phyloP scores from a whole-genome alignment of 2,888 invertebrate genomes.

The Lymantria monacha region DNA sequence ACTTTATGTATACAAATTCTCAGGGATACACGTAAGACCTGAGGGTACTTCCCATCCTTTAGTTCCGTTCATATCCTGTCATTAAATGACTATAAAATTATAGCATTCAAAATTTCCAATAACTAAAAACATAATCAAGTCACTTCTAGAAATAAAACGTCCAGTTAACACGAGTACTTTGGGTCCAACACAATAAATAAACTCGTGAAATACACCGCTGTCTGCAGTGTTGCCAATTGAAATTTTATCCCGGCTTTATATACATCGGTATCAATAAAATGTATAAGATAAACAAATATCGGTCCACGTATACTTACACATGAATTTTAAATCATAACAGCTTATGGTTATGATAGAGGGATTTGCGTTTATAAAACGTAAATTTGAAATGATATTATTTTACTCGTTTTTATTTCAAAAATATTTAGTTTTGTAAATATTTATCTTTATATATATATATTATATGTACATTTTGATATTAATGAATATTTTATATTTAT shows the following conservation, averaged over 20 bases:
- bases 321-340: constrained; percentile 60
- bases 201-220: constrained; percentile 68
- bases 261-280: constrained; percentile 69
- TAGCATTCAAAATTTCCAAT: no score
- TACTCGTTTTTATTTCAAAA: background rate
- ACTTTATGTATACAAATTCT: no score
- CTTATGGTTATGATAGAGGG: constrained; percentile 40
- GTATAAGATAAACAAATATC: constrained; percentile 69
- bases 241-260: constrained; percentile 79
- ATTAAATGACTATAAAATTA: no score
- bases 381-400: constrained; percentile 4
- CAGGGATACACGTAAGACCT: no score
- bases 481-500: no score
- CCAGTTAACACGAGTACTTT: constrained; percentile 47
- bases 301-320: constrained; percentile 20
- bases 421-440: no score
- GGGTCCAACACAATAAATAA: constrained; percentile 75
- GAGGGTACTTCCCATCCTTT: no score
- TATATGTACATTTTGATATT: no score
- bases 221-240: constrained; percentile 76
- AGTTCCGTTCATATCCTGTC: no score
- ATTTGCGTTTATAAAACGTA: constrained; percentile 13
- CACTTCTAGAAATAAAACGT: constrained; percentile 40
- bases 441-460: no score
- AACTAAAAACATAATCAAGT: background rate